Evolutionary conservation across 2,888 invertebrate species (phyloP), one percentile per base, ranked within the genome.

Genomic region (Lomographa bimaculata): DNA sequence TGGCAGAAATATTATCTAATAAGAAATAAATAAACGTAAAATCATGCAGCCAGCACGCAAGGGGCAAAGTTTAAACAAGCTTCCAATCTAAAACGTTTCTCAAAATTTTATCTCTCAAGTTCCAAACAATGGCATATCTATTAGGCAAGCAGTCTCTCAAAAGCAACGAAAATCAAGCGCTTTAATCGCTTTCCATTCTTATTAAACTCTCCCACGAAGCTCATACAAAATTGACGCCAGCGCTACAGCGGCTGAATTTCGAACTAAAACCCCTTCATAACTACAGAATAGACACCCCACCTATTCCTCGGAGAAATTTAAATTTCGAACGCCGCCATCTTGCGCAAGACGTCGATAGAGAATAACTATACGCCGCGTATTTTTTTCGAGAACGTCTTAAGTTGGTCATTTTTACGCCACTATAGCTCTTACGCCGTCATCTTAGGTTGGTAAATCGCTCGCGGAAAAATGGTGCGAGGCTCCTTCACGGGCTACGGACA

Each of bases 291-390:
- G 42, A 71, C 72, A 79, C 75, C 84, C 79, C 78, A 76, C 75
- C 60, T 81, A 83, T 83, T 84, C 83, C 86, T 83, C 75, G 50
- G 84, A 85, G 86, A 84, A 84, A 84, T 85, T 86, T 78, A 76
- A 87, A 86, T 82, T 83, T 71, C 78, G 78, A 84, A 83, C 83
- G 82, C 85, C 86, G 86, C 87, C 87, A 87, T 87, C 82, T 87
- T 87, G 87, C 70, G 76, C 77, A 86, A 87, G 87, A 87, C 85
- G 85, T 81, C 86, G 81, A 83, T 84, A 82, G 77, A 81, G 83
- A 85, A 80, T 82, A 80, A 83, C 82, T 83, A 81, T 79, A 69
- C 67, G 68, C 70, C 75, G 75, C 71, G 67, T 65, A 71, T 81
- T 81, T 86, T 87, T 86, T 81, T 69, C 67, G 57, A 86, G 83